Base-by-base conservation (phyloP, 2,888 invertebrate genomes). In the Helobdella robusta region DNA sequence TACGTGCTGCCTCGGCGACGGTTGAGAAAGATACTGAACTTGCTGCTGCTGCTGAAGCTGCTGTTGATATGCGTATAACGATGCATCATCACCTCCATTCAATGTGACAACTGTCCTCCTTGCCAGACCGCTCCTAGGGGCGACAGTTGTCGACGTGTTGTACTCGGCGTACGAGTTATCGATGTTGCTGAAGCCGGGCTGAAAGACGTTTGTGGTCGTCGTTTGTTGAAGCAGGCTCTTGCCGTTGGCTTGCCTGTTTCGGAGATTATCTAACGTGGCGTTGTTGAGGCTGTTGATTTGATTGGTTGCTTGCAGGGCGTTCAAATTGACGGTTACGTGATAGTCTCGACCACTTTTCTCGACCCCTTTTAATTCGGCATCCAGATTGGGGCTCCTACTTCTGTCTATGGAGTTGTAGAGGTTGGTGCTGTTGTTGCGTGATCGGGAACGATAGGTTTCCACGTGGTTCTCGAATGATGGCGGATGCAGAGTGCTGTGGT, bases 301-400 rank as follows among this genome's bases (percentile, higher is more conserved):
- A 32, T 56, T 56, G 20, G 56, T 11, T 30, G 56, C 28, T 6
- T 30, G 20, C 56, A 56, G 32, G 25, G 56, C 28, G 32, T 56
- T 56, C n/a, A 56, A 56, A 30, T 56, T 56, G 32, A 56, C 56
- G 2, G 56, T 30, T n/a, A 56, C 56, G 23, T 56, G 56, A 30
- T 56, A 56, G 32, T 56, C 56, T 30, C 32, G 28, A n/a, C 56
- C 56, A 30, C 32, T 32, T 56, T 56, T 56, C 32, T 6, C 28
- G 32, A 56, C 18, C 8, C 32, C 32, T 8, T 28, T 11, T n/a
- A 56, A 18, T 28, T 56, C 56, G 25, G 56, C 56, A 6, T 56
- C 28, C 4, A 56, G 8, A 11, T 2, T 30, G n/a, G 56, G 32
- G 18, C 28, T 56, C 28, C 30, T n/a, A 56, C 56, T 56, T n/a